Conservation (phyloP, 2,888 invertebrate genomes). For the Callimorpha dominula region DNA sequence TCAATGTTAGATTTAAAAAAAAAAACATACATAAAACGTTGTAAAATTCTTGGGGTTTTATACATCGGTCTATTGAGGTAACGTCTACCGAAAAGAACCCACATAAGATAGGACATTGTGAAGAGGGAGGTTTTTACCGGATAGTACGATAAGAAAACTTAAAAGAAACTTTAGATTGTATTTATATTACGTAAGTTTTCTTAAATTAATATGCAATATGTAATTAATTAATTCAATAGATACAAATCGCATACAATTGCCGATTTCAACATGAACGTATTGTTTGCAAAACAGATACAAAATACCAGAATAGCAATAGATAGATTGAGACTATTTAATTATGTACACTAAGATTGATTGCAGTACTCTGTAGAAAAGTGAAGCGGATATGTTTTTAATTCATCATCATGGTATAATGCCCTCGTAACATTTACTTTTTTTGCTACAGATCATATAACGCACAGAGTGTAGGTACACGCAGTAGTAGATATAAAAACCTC, state of each 20-base stretch:
- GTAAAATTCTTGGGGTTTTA: too few species aligned
- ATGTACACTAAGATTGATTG: conserved; percentile 8
- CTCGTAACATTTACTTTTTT: background rate
- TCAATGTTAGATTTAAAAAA: too few species aligned
- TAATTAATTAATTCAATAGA: conserved; percentile 14
- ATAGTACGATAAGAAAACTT: background rate
- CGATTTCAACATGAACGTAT: conserved; percentile 13
- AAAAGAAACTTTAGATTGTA: background rate
- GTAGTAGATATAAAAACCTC: background rate
- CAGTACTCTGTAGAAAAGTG: background rate
- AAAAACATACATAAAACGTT: too few species aligned
- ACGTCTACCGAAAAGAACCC: background rate
- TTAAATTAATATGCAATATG: conserved; percentile 9
- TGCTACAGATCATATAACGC: background rate
- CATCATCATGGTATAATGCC: background rate
- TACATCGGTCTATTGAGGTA: background rate
- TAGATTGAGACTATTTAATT: conserved; percentile 4
- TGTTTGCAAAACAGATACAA: conserved; percentile 11
- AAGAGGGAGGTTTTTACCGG: background rate
- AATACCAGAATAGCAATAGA: background rate
- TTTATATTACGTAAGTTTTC: background rate
- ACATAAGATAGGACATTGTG: background rate
- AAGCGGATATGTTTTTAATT: conserved; percentile 5
- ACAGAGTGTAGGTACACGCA: background rate
- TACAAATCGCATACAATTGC: conserved; percentile 12